Evolutionary conservation across 2,888 invertebrate species (phyloP).

Genomic region (Lamellibrachia satsuma): DNA sequence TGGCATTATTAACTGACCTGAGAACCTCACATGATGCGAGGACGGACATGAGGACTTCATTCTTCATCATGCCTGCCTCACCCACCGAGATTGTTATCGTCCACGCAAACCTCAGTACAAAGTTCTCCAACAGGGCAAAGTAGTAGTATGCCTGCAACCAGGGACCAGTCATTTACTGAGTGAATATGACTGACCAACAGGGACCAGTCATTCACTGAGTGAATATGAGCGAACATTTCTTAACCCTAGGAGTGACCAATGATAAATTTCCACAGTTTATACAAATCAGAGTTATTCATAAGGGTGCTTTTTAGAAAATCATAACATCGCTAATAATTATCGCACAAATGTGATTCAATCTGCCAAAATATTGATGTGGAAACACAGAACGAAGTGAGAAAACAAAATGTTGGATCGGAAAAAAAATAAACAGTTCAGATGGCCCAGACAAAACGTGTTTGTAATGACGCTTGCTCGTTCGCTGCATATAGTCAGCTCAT

Average conservation of each 20-base stretch:
- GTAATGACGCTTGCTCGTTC: too few relatives aligned
- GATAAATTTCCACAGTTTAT: neutral
- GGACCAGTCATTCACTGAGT: neutral
- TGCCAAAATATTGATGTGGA: too few relatives aligned
- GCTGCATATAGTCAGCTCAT: too few relatives aligned
- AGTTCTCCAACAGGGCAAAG: constrained; percentile 94
- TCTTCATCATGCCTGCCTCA: constrained; percentile 78
- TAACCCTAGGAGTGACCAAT: neutral
- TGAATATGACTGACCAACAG: neutral
- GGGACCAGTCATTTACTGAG: constrained; percentile 3
- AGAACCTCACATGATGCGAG: constrained; percentile 63
- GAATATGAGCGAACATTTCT: neutral
- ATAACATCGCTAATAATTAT: too few relatives aligned
- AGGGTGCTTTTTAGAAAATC: too few relatives aligned
- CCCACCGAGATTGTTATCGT: constrained; percentile 85
- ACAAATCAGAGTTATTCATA: too few relatives aligned
- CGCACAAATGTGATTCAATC: too few relatives aligned
- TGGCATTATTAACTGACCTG: constrained; percentile 49
- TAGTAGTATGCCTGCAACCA: constrained; percentile 78
- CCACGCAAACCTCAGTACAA: constrained; percentile 93
- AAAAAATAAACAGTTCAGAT: too few relatives aligned
- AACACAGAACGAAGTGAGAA: too few relatives aligned
- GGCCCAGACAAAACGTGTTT: too few relatives aligned
- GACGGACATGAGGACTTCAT: constrained; percentile 72
- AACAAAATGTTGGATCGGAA: too few relatives aligned